phyloP scores from a whole-genome alignment of 2,113 vertebrate species.

The Misgurnus mizolepis region DNA sequence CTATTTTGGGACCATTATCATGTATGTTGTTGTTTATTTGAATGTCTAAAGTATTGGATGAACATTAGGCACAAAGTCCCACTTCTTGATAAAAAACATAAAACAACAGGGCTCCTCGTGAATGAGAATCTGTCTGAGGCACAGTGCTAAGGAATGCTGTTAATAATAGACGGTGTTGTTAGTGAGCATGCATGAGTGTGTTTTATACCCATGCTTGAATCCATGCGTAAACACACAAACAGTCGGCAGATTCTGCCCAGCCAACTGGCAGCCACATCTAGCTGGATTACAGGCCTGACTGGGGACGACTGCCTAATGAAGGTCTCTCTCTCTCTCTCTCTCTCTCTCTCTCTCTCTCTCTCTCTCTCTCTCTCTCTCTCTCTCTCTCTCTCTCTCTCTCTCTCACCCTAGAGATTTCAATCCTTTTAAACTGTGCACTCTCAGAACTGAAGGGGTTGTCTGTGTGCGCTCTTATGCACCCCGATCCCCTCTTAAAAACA shows the following conservation, averaged over 20 bases:
- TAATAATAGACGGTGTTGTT: constrained; percentile 22
- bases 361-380: constrained; percentile 66
- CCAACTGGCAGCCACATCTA: constrained; percentile 27
- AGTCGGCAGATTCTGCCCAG: constrained; percentile 26
- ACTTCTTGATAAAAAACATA: no score
- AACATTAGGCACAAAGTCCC: no score
- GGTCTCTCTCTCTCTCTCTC: constrained; percentile 51
- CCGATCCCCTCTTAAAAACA: constrained; percentile 59
- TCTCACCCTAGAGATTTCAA: constrained; percentile 68
- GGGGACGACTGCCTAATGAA: constrained; percentile 27
- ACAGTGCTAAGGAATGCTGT: constrained; percentile 19
- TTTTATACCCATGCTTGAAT: constrained; percentile 32
- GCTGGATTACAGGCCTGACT: constrained; percentile 39
- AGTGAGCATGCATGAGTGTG: constrained; percentile 29
- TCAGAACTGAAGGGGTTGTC: constrained; percentile 13
- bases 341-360: constrained; percentile 73
- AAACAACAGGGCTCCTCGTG: no score
- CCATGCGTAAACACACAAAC: constrained; percentile 36
- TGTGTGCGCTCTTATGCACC: constrained; percentile 63
- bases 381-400: constrained; percentile 70
- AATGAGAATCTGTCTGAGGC: background rate
- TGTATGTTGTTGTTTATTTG: no score
- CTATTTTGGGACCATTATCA: no score
- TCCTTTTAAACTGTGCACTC: constrained; percentile 32
- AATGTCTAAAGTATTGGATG: no score